phyloP scores from a whole-genome alignment of 2,797 vertebrate genomes.

The Etheostoma nigrum region DNA sequence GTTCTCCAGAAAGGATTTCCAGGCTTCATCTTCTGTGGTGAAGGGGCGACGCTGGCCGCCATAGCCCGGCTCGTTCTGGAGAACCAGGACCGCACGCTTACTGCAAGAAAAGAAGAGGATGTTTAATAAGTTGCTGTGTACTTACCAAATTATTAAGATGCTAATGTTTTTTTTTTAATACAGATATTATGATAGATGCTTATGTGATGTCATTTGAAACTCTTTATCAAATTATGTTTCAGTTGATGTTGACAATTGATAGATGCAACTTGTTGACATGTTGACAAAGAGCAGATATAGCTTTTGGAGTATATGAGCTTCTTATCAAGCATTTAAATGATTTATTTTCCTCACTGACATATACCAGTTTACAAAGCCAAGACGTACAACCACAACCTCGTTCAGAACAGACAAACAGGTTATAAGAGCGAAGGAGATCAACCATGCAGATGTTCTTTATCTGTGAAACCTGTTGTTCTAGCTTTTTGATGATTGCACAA shows the following conservation, averaged over 20 bases:
- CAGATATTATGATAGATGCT: no score
- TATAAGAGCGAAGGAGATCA: conserved; percentile 44
- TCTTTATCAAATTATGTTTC: neutral
- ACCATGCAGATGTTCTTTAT: conserved; percentile 56
- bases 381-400: conserved; percentile 56
- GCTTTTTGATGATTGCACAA: conserved; percentile 78
- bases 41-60: conserved; percentile 92
- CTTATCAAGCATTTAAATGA: neutral
- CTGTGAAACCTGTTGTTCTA: conserved; percentile 76
- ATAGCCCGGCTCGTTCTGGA: conserved; percentile 95
- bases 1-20: conserved; percentile 99
- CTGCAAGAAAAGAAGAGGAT: conserved; percentile 73
- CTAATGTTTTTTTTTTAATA: neutral
- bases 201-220: neutral
- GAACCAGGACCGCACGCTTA: conserved; percentile 96
- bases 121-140: neutral
- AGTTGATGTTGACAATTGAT: neutral
- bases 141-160: neutral
- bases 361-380: conserved; percentile 8
- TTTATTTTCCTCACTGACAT: conserved; percentile 1
- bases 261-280: neutral
- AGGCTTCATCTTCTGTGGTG: conserved; percentile 97
- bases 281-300: neutral
- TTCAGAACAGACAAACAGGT: conserved; percentile 70
- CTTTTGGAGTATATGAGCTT: neutral